Conservation (phyloP, 2,888 invertebrate genomes). For the Drosophila limbata region DNA sequence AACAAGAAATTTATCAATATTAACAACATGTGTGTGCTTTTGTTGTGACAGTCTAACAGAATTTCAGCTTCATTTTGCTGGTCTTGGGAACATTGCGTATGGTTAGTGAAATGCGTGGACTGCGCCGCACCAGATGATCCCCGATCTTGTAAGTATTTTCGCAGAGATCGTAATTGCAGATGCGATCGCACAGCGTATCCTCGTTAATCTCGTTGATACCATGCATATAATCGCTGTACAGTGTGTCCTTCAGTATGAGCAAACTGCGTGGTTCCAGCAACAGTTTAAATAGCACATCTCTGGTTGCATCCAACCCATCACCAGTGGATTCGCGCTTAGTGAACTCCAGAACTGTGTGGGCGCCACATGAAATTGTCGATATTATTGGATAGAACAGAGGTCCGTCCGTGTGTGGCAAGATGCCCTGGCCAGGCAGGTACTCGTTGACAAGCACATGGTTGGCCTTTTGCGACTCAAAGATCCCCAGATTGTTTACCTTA, state of each 20-base stretch:
- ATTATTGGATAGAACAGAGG: constrained; percentile 96
- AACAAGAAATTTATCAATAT: constrained; percentile 36
- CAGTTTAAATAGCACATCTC: constrained; percentile 88
- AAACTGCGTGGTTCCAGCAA: constrained; percentile 95
- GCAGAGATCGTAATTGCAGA: constrained; percentile 89
- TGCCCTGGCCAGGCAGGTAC: constrained; percentile 96
- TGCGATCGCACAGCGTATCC: constrained; percentile 88
- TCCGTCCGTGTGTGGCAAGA: constrained; percentile 98
- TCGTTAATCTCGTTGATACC: constrained; percentile 90
- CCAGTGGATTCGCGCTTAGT: constrained; percentile 63
- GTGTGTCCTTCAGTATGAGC: constrained; percentile 92
- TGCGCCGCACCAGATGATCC: constrained; percentile 90
- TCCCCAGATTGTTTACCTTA: constrained; percentile 88
- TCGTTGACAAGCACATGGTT: constrained; percentile 98
- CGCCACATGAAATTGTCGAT: constrained; percentile 96
- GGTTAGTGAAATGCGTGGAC: constrained; percentile 93
- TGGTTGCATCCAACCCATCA: constrained; percentile 11
- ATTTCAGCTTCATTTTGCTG: constrained; percentile 90
- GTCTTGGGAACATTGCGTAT: constrained; percentile 97
- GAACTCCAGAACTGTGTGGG: constrained; percentile 96
- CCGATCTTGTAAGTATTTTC: constrained; percentile 87
- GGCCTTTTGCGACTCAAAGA: constrained; percentile 89
- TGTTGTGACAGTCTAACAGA: constrained; percentile 79
- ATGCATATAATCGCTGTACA: constrained; percentile 94
- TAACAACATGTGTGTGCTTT: constrained; percentile 5